Evolutionary conservation across 64 coral and sea anemone species (phyloP), one percentile per base, ranked within the genome.

Genomic region (Stichodactyla mertensii): DNA sequence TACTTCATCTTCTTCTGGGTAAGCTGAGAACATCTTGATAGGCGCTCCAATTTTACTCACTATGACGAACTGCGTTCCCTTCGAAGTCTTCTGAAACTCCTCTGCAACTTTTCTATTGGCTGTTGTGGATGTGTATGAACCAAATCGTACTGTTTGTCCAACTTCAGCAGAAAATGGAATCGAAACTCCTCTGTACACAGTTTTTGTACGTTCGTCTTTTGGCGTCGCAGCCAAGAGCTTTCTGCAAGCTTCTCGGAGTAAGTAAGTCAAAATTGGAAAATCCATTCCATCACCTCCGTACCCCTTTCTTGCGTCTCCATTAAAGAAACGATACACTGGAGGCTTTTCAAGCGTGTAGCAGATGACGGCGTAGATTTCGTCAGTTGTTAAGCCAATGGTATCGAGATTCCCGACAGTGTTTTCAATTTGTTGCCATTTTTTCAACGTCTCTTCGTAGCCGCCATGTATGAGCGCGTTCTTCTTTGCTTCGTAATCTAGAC

Each of bases 341-440:
- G 92, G 92, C 8, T 86, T 89, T 57, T 93, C 88, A 26, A 93
- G 88, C 15, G 92, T 93, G 79, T 93, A 93, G 51, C 92, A 93
- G 61, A 93, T 90, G 7, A 93, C 61, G 1, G 88, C 92, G 51
- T 70, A 87, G 19, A 90, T 93, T 66, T 93, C 92, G 52, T 93
- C 92, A 52, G 23, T 69, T 61, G 88, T 83, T 77, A 93, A 78
- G 52, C 92, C 92, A 87, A 89, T 71, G 18, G 45, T 61, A 7
- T 74, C 69, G 24, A 74, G 12, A 51, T 85, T 58, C 24, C 78
- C 84, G 12, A 82, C 22, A 16, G 61, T 55, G 24, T 61, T 78
- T 92, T 92, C 52, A 55, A 92, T 70, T 51, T 87, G 77, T 52
- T 87, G 52, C 84, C 88, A 94, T 84, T 84, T 89, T 54, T 90